Evolutionary conservation across 1,140 invertebrate genomes (phyloP).

Genomic region (Ylistrum balloti): DNA sequence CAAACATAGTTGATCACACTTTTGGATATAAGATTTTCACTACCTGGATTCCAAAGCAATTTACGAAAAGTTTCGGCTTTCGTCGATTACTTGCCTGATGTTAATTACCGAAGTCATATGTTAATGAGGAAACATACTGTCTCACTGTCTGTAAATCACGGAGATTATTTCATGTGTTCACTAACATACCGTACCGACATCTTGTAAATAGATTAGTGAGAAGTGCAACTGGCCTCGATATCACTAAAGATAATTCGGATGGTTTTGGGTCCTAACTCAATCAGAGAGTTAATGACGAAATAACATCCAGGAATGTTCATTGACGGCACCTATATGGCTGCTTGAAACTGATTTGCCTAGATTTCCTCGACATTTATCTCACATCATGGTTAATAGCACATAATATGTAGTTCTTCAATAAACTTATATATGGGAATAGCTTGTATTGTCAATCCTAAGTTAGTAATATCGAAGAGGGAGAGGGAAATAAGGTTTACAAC

Average conservation of each 20-base stretch:
- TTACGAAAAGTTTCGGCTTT: no score
- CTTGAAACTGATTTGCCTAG: no score
- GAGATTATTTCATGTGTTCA: not conserved
- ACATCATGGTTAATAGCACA: no score
- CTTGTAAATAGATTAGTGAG: not conserved
- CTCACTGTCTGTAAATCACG: not conserved
- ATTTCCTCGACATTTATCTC: no score
- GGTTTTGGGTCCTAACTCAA: not conserved
- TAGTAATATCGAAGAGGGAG: no score
- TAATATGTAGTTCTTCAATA: no score
- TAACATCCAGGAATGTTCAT: not conserved
- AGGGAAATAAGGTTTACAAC: no score
- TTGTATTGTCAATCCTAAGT: no score
- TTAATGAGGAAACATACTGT: not conserved
- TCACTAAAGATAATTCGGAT: not conserved
- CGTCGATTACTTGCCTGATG: not conserved
- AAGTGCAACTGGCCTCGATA: not conserved
- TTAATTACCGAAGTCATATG: not conserved
- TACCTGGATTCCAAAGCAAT: no score
- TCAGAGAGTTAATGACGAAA: not conserved
- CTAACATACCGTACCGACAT: not conserved
- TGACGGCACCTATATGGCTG: not conserved
- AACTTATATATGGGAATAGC: no score
- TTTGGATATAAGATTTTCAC: no score
- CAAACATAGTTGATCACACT: no score